Base-by-base conservation (phyloP, 2,113 vertebrate genomes). In the Spheniscus mendiculus region DNA sequence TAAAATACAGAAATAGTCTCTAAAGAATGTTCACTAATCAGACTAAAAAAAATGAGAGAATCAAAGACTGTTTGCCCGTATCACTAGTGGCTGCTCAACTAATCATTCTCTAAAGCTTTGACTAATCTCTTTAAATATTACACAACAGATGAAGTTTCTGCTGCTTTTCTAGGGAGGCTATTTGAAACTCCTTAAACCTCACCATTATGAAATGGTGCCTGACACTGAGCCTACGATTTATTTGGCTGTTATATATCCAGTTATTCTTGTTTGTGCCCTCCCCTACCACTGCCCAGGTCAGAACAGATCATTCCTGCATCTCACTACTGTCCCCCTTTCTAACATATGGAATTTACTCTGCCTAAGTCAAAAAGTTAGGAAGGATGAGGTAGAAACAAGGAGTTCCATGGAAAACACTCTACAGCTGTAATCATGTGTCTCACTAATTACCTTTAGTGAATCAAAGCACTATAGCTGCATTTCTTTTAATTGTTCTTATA, bases 201-300 rank as follows among this genome's bases (percentile, higher is more conserved):
- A 22, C 10, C 29, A 5, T 84, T 84, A 47, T 19, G 26, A 88
- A 92, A 65, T 47, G 2, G 2, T 74, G 7, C 12, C 50, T 66
- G 50, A 55, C 29, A 61, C 10, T 21, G 4, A 81, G 8, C 6
- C 6, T 66, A 23, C 0, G 0, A 38, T 53, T 86, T 59, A 71
- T 58, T 62, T 87, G 15, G 5, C 14, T 58, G 12, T 19, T 69
- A 47, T 15, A 5, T 44, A 49, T 29, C 42, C 53, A 76, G 8
- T 5, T 58, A 8, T 36, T 61, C 26, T 72, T 65, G 9, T 22
- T 80, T 53, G 11, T 50, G 15, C 12, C 49, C 84, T 83, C 15
- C 5, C 9, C 38, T 72, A 45, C 6, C n/a, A 58, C 32, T 82
- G 13, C 7, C 10, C 45, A 74, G 8, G 17, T 38, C 22, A 81